These are phyloP conservation scores for Glomeris marginata DNA, from an alignment of 2,888 invertebrate species.

Conservation along the genomic window DNA sequence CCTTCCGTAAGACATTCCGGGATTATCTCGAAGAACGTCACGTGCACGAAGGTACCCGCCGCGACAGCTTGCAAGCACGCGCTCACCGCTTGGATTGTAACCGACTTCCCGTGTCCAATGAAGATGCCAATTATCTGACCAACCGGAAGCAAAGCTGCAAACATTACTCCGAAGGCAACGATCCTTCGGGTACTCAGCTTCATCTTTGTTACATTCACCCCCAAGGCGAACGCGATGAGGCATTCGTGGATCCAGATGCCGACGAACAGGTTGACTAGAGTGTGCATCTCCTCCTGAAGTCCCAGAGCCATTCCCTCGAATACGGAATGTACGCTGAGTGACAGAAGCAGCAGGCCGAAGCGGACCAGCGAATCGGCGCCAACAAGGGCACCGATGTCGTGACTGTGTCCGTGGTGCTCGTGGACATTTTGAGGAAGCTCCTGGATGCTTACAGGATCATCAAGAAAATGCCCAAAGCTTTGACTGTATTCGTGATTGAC, in stretches of 20 bases:
- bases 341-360: slow-evolving; percentile 22
- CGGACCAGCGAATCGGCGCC: slow-evolving; percentile 16
- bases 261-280: slow-evolving; percentile 20
- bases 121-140: slow-evolving; percentile 21
- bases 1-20: slow-evolving; percentile 18
- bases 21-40: slow-evolving; percentile 25
- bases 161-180: slow-evolving; percentile 19
- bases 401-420: slow-evolving; percentile 15
- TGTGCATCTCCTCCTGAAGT: slow-evolving; percentile 20
- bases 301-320: slow-evolving; percentile 28
- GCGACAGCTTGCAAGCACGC: slow-evolving; percentile 24
- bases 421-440: background rate
- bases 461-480: background rate
- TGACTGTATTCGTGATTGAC: background rate
- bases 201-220: slow-evolving; percentile 22
- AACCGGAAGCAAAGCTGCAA: slow-evolving; percentile 22
- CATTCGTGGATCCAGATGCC: slow-evolving; percentile 24
- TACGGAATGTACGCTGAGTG: slow-evolving; percentile 24
- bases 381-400: slow-evolving; percentile 14
- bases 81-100: slow-evolving; percentile 18
- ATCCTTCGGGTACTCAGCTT: slow-evolving; percentile 15
- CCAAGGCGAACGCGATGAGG: slow-evolving; percentile 24
- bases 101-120: slow-evolving; percentile 17
- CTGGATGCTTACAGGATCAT: background rate
- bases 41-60: slow-evolving; percentile 26